These are phyloP conservation scores for Oncorhynchus masou DNA, from an alignment of 2,113 vertebrate genomes.

Conservation along the genomic window DNA sequence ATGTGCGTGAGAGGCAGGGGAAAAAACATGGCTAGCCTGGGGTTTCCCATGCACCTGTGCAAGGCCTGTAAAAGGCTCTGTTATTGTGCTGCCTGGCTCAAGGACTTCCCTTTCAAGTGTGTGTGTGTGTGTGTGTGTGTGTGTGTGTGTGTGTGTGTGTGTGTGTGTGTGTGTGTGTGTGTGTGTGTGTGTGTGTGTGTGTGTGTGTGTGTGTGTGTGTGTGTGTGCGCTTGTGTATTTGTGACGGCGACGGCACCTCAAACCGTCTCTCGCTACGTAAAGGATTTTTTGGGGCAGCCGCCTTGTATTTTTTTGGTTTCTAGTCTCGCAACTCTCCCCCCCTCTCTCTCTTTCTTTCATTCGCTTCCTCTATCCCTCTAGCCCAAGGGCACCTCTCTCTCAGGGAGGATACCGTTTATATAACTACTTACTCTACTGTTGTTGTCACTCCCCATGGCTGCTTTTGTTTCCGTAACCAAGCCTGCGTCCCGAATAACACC, in stretches of 20 bases:
- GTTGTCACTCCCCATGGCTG: constrained; percentile 11
- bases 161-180: background rate
- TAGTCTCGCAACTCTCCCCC: background rate
- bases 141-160: background rate
- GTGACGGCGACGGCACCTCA: constrained; percentile 4
- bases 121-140: background rate
- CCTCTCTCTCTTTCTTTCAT: background rate
- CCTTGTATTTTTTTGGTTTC: constrained; percentile 20
- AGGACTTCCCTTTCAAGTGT: constrained; percentile 20
- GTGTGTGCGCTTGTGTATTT: background rate
- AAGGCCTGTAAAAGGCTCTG: background rate
- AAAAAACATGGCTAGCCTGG: background rate
- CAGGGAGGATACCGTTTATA: constrained; percentile 29
- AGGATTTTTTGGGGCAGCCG: background rate
- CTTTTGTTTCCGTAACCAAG: constrained; percentile 13
- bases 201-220: no score
- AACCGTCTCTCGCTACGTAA: background rate
- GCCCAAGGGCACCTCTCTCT: constrained; percentile 21
- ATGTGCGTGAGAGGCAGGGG: no score
- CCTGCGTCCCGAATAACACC: no score
- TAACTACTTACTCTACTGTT: constrained; percentile 16
- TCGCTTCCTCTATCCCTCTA: background rate
- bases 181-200: no score
- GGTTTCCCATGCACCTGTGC: background rate
- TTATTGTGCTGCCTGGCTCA: background rate